Percentiles rank a stretch among this genome's conserved stretches.
These are phyloP conservation scores for Spea bombifrons DNA, from an alignment of 2,113 vertebrate species.

Conservation along the genomic window DNA sequence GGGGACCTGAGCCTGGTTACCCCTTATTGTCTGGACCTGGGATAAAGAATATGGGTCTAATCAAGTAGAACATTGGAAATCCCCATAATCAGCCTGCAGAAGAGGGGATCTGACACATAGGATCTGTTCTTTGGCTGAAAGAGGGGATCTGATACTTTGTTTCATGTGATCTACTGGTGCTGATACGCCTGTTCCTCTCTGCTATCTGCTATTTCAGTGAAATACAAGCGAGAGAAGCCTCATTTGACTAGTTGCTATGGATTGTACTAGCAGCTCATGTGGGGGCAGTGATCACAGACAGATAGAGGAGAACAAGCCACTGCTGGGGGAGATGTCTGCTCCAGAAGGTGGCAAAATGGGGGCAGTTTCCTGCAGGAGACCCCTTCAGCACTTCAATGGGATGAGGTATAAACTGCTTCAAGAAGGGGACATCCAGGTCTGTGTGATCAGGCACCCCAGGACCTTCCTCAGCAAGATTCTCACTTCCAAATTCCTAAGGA, in stretches of 20 bases:
- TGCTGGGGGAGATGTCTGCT: constrained; percentile 82
- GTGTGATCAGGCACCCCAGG: constrained; percentile 91
- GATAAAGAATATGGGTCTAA: constrained; percentile 25
- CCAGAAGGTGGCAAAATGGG: constrained; percentile 77
- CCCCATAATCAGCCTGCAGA: background rate
- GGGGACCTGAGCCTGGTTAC: background rate
- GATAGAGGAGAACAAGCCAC: constrained; percentile 87
- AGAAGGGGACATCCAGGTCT: constrained; percentile 98
- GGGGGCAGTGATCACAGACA: constrained; percentile 79
- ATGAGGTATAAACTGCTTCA: constrained; percentile 97
- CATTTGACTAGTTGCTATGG: constrained; percentile 68
- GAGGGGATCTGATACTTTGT: background rate
- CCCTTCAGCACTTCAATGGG: constrained; percentile 80
- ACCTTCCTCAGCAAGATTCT: constrained; percentile 98
- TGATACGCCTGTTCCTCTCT: constrained; percentile 51
- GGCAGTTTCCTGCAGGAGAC: constrained; percentile 82
- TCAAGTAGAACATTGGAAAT: constrained; percentile 17
- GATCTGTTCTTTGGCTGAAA: constrained; percentile 39
- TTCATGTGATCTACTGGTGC: constrained; percentile 18
- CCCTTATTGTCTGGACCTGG: background rate
- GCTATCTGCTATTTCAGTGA: constrained; percentile 46
- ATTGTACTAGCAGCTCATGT: constrained; percentile 75
- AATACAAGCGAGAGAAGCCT: background rate
- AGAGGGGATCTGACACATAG: constrained; percentile 30
- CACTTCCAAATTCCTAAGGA: constrained; percentile 91